Evolutionary conservation across 2,797 vertebrate species (phyloP).

Genomic region (Sciurus vulgaris): DNA sequence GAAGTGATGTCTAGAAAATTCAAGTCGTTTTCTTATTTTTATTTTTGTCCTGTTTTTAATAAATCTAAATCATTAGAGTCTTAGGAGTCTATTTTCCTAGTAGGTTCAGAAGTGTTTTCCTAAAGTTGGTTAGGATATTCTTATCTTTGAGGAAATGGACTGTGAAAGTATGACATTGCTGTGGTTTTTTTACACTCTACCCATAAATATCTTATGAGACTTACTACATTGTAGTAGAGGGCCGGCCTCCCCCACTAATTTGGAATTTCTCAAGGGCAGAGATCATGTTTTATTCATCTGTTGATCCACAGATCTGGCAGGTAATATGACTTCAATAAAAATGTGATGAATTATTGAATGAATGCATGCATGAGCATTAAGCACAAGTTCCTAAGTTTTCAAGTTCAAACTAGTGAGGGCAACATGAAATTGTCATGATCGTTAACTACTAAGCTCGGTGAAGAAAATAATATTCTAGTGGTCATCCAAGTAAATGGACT

Average conservation of each 20-base stretch:
- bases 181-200: background rate
- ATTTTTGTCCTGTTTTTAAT: conserved; percentile 13
- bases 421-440: conserved; percentile 27
- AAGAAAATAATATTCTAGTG: conserved; percentile 40
- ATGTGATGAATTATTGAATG: conserved; percentile 78
- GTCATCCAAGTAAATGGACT: background rate
- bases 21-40: conserved; percentile 5
- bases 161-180: background rate
- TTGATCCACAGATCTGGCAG: conserved; percentile 68
- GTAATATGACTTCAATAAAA: conserved; percentile 78
- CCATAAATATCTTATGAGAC: conserved; percentile 60
- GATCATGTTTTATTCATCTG: conserved; percentile 79
- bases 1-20: conserved; percentile 8
- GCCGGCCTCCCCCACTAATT: conserved; percentile 49
- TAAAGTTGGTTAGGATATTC: background rate
- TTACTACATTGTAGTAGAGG: background rate
- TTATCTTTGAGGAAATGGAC: background rate
- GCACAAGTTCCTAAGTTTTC: conserved; percentile 46
- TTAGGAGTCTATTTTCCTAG: conserved; percentile 25
- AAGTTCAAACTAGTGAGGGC: conserved; percentile 8
- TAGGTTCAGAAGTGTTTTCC: conserved; percentile 1
- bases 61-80: background rate
- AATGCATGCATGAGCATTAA: conserved; percentile 28
- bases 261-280: conserved; percentile 69
- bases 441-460: background rate